Conservation (phyloP, 2,888 invertebrate species). For the Idaea straminata region DNA sequence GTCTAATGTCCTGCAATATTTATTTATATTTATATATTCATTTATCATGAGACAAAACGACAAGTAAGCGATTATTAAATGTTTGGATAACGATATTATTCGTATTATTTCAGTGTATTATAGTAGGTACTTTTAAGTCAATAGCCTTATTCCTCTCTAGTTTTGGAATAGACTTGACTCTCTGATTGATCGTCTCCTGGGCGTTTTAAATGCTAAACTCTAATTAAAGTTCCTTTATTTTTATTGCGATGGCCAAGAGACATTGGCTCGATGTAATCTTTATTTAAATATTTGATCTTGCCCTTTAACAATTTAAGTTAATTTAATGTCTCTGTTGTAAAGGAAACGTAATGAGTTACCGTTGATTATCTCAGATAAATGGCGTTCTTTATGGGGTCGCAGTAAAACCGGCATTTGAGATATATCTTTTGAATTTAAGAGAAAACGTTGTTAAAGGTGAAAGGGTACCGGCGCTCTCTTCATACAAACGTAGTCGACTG, state of each 20-base stretch:
- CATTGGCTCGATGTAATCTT: neutral
- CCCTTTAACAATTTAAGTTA: neutral
- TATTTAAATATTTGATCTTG: constrained; percentile 1
- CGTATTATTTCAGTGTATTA: no score
- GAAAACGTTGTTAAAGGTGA: neutral
- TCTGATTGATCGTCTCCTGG: neutral
- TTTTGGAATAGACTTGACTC: neutral
- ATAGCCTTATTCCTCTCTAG: no score
- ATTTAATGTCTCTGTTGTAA: constrained; percentile 1
- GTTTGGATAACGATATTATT: no score
- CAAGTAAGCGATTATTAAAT: no score
- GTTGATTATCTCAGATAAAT: constrained; percentile 1
- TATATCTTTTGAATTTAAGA: neutral
- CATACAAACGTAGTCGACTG: no score
- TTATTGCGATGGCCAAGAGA: neutral
- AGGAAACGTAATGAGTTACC: constrained; percentile 1
- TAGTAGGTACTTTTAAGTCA: no score
- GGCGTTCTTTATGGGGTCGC: neutral
- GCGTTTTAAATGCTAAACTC: neutral
- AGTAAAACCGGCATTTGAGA: neutral
- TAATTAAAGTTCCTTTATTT: neutral
- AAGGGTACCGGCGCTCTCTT: no score
- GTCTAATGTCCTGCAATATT: no score
- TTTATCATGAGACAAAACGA: no score
- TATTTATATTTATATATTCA: no score